Evolutionary conservation across 2,888 invertebrate species (phyloP), one percentile per base, ranked within the genome.

Genomic region (Empis stercorea): DNA sequence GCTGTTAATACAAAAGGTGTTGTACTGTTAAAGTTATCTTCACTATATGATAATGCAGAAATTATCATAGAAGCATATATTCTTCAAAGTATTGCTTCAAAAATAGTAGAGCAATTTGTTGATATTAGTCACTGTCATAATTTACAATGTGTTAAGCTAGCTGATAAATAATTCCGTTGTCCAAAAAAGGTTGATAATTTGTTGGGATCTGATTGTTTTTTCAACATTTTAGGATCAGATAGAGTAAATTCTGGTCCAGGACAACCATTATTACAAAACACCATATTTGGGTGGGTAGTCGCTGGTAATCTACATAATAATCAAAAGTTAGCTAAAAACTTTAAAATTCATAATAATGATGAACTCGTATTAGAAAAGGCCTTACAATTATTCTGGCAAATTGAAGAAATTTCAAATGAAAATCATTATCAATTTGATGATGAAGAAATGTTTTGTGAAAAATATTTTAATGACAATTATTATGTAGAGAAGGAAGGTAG

Each of bases 311-410:
- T 17, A 11, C 15, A 36, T 15, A 36, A 15, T 10, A 15, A 7
- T 36, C 36, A 36, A 36, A 7, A 36, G 23, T 27, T 27, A 27
- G 23, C 9, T 27, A 27, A 27, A 27, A 27, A 4, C 7, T 27
- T 27, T 27, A 27, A 27, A 7, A 27, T 27, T 27, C 23, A 27
- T 27, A 36, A 36, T 10, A 36, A 15, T 15, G 36, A 36, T 15
- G 9, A 36, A 10, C 15, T 15, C 10, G 23, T 9, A 9, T 5
- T 13, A 11, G 14, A 39, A 16, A 13, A 14, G 15, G 13, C 13
- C 15, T 16, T 42, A 44, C 41, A n/a, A n/a, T 36, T 36, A 48
- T 45, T 53, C 14, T 53, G 52, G 51, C 43, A 53, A 30, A 34
- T 52, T 10, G 51, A 53, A 39, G 41, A 51, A 13, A 6, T 51